Conservation (phyloP, 1,140 invertebrate genomes). For the Megathymus violae region DNA sequence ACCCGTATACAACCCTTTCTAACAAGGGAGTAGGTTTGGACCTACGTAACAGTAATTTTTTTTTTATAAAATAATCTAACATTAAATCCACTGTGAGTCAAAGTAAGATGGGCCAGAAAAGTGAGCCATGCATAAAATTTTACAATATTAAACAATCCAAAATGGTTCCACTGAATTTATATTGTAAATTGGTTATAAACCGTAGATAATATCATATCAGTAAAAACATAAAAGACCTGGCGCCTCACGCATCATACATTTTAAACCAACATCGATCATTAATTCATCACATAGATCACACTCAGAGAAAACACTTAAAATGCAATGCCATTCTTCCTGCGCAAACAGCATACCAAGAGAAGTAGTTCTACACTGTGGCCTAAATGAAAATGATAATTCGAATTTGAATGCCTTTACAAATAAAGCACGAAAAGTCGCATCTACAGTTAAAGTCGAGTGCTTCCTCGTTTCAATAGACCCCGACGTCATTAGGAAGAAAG, state of each 20-base stretch:
- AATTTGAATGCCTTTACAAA: conserved; percentile 56
- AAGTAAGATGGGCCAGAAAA: neutral
- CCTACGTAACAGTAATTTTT: no score
- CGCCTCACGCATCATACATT: conserved; percentile 52
- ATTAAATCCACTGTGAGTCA: no score
- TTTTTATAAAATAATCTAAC: no score
- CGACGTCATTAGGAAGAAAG: conserved; percentile 71
- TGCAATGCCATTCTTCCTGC: conserved; percentile 43
- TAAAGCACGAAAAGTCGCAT: conserved; percentile 67
- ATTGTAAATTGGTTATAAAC: conserved; percentile 33
- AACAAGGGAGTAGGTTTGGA: no score
- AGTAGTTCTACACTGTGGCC: conserved; percentile 34
- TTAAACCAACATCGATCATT: conserved; percentile 52
- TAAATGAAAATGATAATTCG: conserved; percentile 58
- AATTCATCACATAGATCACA: conserved; percentile 63
- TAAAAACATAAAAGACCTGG: conserved; percentile 48
- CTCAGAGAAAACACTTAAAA: conserved; percentile 57
- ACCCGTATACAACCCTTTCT: neutral
- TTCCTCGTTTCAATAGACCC: conserved; percentile 62
- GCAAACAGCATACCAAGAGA: conserved; percentile 47
- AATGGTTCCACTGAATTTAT: neutral
- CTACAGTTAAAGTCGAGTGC: conserved; percentile 59
- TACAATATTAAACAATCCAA: neutral
- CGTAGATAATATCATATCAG: conserved; percentile 46
- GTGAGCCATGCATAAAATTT: neutral